Base-by-base conservation (phyloP, 2,113 vertebrate species). In the Myocastor coypus region DNA sequence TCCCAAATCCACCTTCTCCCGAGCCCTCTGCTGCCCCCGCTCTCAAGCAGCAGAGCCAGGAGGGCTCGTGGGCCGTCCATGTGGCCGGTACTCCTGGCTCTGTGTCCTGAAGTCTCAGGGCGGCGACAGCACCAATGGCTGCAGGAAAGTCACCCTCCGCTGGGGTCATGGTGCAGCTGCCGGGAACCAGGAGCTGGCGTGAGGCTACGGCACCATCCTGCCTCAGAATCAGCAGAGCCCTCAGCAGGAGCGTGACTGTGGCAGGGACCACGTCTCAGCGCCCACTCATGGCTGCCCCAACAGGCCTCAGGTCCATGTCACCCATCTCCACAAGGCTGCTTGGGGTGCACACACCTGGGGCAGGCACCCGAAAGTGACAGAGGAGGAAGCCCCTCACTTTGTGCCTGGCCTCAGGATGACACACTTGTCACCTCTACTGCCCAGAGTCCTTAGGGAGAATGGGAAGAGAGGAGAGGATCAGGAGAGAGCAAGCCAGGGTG, bases 281-380 rank as follows among this genome's bases (percentile, higher is more conserved):
- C 50, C 37, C 50, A 0, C 1, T 3, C 2, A 2, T 13, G 57
- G 3, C 63, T 22, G 13, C 32, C 20, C 75, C 34, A 2, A 9
- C 8, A 55, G 86, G 78, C 28, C 86, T 40, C 34, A 24, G 32
- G 6, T 14, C 34, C 66, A 24, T 1, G 7, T 59, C 24, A 30
- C 1, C 0, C 37, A 13, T 22, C 50, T 71, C 52, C 26, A 13
- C 10, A 28, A 28, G 26, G 30, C 14, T 42, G 37, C 73, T n/a
- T 61, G 16, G n/a, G 85, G 66, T 30, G 34, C 7, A 1, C 16
- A 69, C 16, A 19, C 34, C 52, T 42, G 32, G 82, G 14, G 22
- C 14, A 5, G 24, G 13, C 30, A 32, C 28, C 52, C 8, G 12
- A n/a, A 32, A 7, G 22, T 3, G 75, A 61, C 2, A 17, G 14